Conservation (phyloP, 2,797 vertebrate species). For the Ptychadena robeensis region DNA sequence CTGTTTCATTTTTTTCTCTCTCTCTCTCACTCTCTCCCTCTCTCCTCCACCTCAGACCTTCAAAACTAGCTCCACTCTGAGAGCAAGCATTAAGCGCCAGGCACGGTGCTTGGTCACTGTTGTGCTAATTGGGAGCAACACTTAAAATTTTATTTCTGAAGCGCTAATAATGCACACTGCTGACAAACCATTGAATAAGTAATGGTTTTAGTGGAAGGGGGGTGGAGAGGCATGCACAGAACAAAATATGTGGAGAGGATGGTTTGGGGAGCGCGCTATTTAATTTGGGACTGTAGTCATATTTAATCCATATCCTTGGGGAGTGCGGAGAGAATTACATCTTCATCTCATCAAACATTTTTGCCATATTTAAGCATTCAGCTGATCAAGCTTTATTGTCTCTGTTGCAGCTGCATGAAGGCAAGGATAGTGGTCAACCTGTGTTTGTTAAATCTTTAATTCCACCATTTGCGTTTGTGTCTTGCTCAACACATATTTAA, state of each 20-base stretch:
- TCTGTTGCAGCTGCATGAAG: constrained; percentile 79
- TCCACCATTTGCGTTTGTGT: neutral
- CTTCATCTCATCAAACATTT: constrained; percentile 96
- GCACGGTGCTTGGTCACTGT: constrained; percentile 93
- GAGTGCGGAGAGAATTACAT: constrained; percentile 87
- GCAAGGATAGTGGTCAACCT: constrained; percentile 71
- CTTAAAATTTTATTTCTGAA: constrained; percentile 99
- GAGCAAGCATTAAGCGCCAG: constrained; percentile 92
- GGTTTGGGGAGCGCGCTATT: constrained; percentile 82
- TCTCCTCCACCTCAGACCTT: constrained; percentile 89
- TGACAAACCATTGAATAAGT: constrained; percentile 90
- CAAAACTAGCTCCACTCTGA: constrained; percentile 93
- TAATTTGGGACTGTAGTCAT: constrained; percentile 86
- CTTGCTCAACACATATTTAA: neutral
- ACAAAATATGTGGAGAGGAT: constrained; percentile 87
- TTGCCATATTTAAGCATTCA: constrained; percentile 85
- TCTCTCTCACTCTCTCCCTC: constrained; percentile 84
- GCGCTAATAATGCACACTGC: constrained; percentile 96
- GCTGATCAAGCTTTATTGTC: constrained; percentile 85
- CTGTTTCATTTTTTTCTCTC: constrained; percentile 93
- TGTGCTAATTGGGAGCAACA: constrained; percentile 99
- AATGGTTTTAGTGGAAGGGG: constrained; percentile 75
- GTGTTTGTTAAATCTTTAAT: neutral
- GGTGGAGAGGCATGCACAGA: constrained; percentile 78
- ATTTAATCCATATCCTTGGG: constrained; percentile 89